Percentiles rank a stretch among this genome's conserved stretches.
phyloP scores from a whole-genome alignment of 2,113 vertebrate species.

The Gambusia affinis region DNA sequence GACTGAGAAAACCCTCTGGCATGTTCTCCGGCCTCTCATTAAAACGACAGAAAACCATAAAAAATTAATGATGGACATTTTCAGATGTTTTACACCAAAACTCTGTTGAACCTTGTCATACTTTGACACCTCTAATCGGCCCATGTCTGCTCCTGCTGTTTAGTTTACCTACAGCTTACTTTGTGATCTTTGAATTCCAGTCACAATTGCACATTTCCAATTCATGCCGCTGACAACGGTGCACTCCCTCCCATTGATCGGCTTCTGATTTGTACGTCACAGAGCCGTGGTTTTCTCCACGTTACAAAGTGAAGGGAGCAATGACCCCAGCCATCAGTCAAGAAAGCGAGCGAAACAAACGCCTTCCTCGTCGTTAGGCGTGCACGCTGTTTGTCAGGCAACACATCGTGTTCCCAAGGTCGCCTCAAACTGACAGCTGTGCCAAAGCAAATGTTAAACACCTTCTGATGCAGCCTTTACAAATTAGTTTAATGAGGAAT shows the following conservation, averaged over 20 bases:
- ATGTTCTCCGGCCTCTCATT: neutral
- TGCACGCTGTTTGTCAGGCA: conserved; percentile 52
- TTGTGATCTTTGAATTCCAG: conserved; percentile 32
- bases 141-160: neutral
- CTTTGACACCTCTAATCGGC: neutral
- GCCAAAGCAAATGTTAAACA: conserved; percentile 76
- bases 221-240: conserved; percentile 5
- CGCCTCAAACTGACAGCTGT: conserved; percentile 65
- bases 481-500: conserved; percentile 82
- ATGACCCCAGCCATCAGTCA: conserved; percentile 71
- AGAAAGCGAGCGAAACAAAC: conserved; percentile 58
- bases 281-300: conserved; percentile 36
- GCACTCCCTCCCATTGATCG: conserved; percentile 45
- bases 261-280: conserved; percentile 39
- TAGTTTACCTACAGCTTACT: neutral
- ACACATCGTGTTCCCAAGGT: conserved; percentile 64
- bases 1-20: neutral
- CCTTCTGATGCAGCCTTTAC: conserved; percentile 76
- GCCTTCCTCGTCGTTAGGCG: conserved; percentile 48
- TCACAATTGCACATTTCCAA: conserved; percentile 24
- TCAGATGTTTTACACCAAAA: neutral
- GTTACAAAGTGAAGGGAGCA: conserved; percentile 51
- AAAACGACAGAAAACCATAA: neutral
- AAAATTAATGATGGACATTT: neutral
- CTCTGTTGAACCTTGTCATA: neutral